A percentile compares a stretch with the other conserved stretches of the same genome.
These are phyloP conservation scores for Pachyuromys duprasi DNA, from an alignment of 2,797 vertebrate genomes.

Conservation along the genomic window DNA sequence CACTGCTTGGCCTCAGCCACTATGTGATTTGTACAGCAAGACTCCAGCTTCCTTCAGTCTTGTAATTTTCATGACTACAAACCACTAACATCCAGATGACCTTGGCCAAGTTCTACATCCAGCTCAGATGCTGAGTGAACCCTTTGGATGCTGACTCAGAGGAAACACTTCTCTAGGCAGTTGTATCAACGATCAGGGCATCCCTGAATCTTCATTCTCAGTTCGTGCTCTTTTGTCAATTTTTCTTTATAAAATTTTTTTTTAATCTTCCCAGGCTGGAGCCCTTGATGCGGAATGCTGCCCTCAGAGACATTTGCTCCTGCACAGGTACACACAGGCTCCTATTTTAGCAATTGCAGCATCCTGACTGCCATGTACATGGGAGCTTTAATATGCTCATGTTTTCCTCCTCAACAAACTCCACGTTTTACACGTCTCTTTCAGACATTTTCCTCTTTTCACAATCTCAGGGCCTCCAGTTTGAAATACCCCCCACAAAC, in stretches of 20 bases:
- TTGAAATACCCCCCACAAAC: not conserved
- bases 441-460: not conserved
- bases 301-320: not conserved
- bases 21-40: not conserved
- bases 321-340: not conserved
- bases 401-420: not conserved
- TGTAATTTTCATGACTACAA: not conserved
- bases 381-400: not conserved
- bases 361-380: not conserved
- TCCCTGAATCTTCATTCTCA: not conserved
- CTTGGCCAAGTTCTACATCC: not conserved
- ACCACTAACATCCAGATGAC: no score
- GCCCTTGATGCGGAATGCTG: not conserved
- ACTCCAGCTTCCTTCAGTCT: not conserved
- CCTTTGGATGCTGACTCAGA: not conserved
- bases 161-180: not conserved
- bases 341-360: not conserved
- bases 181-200: not conserved
- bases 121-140: not conserved
- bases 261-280: not conserved
- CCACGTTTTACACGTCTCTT: not conserved
- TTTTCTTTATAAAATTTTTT: no score
- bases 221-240: not conserved
- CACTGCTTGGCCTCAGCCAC: not conserved
- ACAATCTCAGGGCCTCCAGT: not conserved